Base-by-base conservation (phyloP, 2,113 vertebrate species). In the Muntiacus muntjak region DNA sequence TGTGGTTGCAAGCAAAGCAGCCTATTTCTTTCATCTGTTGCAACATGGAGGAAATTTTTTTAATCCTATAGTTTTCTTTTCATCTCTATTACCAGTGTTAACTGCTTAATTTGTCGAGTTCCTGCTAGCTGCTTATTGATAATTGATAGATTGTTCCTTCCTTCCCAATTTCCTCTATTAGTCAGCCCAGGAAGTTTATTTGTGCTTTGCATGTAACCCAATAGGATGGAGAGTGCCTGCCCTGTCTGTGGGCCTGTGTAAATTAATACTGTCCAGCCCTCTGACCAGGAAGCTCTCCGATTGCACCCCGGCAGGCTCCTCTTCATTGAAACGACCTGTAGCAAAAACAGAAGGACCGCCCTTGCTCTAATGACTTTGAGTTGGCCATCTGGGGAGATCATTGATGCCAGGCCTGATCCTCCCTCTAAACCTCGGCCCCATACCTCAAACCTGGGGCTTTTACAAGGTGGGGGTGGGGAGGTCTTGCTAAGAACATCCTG, bases 151-250 rank as follows among this genome's bases (percentile, higher is more conserved):
- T 96, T 97, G 98, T 98, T 98, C 98, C 98, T 99, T 99, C 99
- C 98, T 98, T 98, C 96, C 98, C 98, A 97, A 98, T 99, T 99
- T 99, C 98, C 99, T 99, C 98, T 98, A 98, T 99, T 98, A 98
- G 98, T 98, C 97, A 97, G 97, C 97, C 97, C 98, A 99, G 99
- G 99, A 99, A 98, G 98, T 98, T 97, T 98, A 95, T 98, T 98
- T 97, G 97, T 85, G 97, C 76, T 97, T 92, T 94, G 98, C 78
- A n/a, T 98, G 99, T 99, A 99, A 99, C 98, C 90, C 96, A 98
- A 99, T 98, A 98, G 97, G 97, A 26, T 16, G 28, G 96, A 82
- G 95, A 95, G 97, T 21, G 94, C 98, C 95, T 74, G 60, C 97
- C 98, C 98, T 97, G 96, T 98, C 97, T 97, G 97, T 93, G 86